phyloP scores from a whole-genome alignment of 2,797 vertebrate genomes.

The Cynopterus sphinx region DNA sequence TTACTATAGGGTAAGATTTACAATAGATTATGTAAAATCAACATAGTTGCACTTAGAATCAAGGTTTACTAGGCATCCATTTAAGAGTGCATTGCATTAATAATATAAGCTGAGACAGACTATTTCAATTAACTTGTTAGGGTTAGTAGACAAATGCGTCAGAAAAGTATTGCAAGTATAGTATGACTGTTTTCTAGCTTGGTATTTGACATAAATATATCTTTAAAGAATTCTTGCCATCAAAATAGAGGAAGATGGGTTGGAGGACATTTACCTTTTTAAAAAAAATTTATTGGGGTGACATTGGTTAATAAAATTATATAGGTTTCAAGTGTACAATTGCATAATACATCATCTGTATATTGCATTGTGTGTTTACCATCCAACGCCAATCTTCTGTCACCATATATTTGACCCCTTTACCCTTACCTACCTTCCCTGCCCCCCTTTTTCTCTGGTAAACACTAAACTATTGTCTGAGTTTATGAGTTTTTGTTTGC shows the following conservation, averaged over 20 bases:
- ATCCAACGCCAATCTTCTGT: too few species aligned
- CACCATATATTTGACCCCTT: too few species aligned
- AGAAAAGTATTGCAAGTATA: neutral
- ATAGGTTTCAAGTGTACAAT: too few species aligned
- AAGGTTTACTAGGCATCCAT: neutral
- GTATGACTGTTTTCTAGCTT: neutral
- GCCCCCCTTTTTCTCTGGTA: too few species aligned
- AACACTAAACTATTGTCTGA: too few species aligned
- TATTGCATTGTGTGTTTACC: too few species aligned
- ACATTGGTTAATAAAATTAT: too few species aligned
- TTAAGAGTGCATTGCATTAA: neutral
- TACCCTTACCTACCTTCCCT: too few species aligned
- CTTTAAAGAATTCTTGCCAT: neutral
- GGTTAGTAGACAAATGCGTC: neutral
- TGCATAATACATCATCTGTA: too few species aligned
- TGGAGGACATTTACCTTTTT: neutral
- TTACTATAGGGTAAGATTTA: neutral
- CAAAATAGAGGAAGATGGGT: neutral
- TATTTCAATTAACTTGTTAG: neutral
- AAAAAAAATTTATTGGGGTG: too few species aligned
- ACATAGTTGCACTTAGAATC: neutral
- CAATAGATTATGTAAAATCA: neutral
- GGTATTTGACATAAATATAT: neutral
- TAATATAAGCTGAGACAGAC: neutral
- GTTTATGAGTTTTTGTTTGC: too few species aligned